Conservation (phyloP, 2,888 invertebrate genomes). For the Polydrusus pterygomalis region DNA sequence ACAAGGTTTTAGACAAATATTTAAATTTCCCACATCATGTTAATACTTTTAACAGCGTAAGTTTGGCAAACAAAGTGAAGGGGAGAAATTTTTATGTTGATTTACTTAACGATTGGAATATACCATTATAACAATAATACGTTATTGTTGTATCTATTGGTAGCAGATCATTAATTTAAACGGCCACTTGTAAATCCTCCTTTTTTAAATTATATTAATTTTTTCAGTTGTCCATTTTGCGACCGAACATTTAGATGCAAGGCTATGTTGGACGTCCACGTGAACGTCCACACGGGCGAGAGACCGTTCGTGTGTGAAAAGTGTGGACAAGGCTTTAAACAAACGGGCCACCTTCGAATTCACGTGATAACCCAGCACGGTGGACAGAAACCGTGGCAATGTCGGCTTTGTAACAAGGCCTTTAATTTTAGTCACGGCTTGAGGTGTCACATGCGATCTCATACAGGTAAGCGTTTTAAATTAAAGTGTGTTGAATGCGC, state of each 20-base stretch:
- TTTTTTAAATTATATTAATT: not conserved
- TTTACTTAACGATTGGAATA: too few relatives aligned
- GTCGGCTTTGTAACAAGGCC: conserved; percentile 64
- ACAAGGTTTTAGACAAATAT: too few relatives aligned
- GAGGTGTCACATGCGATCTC: conserved; percentile 64
- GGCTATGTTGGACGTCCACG: conserved; percentile 61
- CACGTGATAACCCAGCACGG: conserved; percentile 60
- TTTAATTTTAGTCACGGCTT: conserved; percentile 56
- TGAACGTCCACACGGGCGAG: conserved; percentile 62
- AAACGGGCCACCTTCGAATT: conserved; percentile 60
- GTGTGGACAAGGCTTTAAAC: conserved; percentile 65
- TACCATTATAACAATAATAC: too few relatives aligned
- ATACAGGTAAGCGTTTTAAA: conserved; percentile 60
- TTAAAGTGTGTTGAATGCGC: not conserved
- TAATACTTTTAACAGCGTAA: too few relatives aligned
- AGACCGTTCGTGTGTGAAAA: conserved; percentile 63
- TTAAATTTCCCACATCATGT: too few relatives aligned
- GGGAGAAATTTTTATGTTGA: too few relatives aligned
- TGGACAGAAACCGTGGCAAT: conserved; percentile 62
- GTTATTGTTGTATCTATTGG: too few relatives aligned
- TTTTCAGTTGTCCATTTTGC: not conserved
- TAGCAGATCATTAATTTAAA: too few relatives aligned
- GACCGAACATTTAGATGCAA: too few relatives aligned
- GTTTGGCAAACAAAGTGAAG: too few relatives aligned
- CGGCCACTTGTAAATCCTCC: too few relatives aligned